Conservation (phyloP, 2,888 invertebrate species). For the Drosophila sordidula region DNA sequence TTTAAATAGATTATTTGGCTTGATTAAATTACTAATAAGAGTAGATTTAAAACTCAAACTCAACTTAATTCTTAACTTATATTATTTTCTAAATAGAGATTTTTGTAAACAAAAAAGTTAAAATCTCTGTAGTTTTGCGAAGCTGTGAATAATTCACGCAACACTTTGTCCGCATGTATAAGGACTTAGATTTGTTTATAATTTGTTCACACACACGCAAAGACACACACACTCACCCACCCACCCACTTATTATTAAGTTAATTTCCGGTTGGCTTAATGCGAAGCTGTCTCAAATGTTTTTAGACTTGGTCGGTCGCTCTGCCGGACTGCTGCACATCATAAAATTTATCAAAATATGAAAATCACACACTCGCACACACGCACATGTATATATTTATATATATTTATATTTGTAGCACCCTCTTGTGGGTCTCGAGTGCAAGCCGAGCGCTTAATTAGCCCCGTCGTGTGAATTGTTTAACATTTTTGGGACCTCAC, state of each 20-base stretch:
- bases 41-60: no score
- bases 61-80: no score
- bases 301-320: constrained; percentile 31
- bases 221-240: constrained; percentile 12
- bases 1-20: no score
- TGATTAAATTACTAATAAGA: no score
- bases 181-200: constrained; percentile 10
- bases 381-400: constrained; percentile 6
- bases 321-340: constrained; percentile 62
- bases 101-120: neutral
- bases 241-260: constrained; percentile 59
- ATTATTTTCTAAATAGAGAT: no score
- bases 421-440: constrained; percentile 65
- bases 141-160: neutral
- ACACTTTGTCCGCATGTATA: constrained; percentile 1
- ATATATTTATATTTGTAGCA: constrained; percentile 35
- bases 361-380: constrained; percentile 57
- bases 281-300: constrained; percentile 50
- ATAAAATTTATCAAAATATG: constrained; percentile 75
- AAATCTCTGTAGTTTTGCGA: neutral
- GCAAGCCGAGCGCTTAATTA: constrained; percentile 73
- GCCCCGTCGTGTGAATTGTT: constrained; percentile 76
- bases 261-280: constrained; percentile 70
- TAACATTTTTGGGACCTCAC: constrained; percentile 74
- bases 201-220: constrained; percentile 1